Evolutionary conservation across 1,140 invertebrate genomes (phyloP).

Genomic region (Nymphalis io): DNA sequence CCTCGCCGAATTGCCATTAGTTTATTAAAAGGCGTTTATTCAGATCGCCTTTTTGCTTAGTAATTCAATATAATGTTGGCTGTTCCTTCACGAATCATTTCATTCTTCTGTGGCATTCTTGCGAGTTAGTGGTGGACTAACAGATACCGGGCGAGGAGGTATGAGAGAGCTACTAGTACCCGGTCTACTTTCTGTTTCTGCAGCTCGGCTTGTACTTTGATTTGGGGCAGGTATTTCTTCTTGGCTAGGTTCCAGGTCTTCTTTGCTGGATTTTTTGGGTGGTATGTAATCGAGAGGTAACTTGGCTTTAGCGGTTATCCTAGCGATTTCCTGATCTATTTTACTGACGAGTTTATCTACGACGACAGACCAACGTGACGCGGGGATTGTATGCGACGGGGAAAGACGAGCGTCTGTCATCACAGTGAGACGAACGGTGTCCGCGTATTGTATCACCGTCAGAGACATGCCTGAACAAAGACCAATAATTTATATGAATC

Average conservation of each 20-base stretch:
- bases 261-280: slow-evolving; percentile 5
- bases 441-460: slow-evolving; percentile 87
- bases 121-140: slow-evolving; percentile 35
- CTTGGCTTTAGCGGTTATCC: slow-evolving; percentile 27
- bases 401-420: slow-evolving; percentile 88
- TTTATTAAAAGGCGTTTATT: not conserved
- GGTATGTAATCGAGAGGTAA: slow-evolving; percentile 17
- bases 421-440: slow-evolving; percentile 85
- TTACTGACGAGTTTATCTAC: slow-evolving; percentile 60
- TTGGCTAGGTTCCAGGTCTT: not conserved
- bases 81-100: not conserved
- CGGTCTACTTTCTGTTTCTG: slow-evolving; percentile 2
- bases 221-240: not conserved
- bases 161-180: slow-evolving; percentile 11
- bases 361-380: slow-evolving; percentile 62
- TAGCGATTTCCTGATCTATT: slow-evolving; percentile 64
- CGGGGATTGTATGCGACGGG: slow-evolving; percentile 78
- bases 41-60: not conserved
- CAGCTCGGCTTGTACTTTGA: not conserved
- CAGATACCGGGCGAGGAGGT: slow-evolving; percentile 23
- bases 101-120: slow-evolving; percentile 33
- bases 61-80: not conserved
- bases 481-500: not conserved
- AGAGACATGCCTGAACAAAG: slow-evolving; percentile 85
- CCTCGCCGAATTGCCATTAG: not conserved